Evolutionary conservation across 2,888 invertebrate species (phyloP).

Genomic region (Azorinus chamasolen): DNA sequence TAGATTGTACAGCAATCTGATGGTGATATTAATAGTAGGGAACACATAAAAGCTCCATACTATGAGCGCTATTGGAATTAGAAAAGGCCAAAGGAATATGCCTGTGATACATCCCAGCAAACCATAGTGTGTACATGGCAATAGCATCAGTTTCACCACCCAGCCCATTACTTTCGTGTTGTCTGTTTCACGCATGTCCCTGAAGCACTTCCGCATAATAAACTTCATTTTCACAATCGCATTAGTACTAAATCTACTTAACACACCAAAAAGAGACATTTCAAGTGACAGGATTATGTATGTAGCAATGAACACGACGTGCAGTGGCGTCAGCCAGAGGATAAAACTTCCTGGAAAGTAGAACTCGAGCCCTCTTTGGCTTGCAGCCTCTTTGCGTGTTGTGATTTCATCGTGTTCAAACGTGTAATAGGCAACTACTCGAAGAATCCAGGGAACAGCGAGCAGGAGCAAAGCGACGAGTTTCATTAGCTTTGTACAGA

Average conservation of each 20-base stretch:
- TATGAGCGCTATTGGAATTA: not conserved
- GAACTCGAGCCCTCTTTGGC: not conserved
- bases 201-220: not conserved
- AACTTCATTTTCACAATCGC: constrained; percentile 53
- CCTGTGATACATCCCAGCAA: not conserved
- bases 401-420: not conserved
- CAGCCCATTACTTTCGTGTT: constrained; percentile 1
- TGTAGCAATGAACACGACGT: not conserved
- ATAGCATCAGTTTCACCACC: not conserved
- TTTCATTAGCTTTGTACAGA: not conserved
- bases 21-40: not conserved
- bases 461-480: not conserved
- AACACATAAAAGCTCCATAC: constrained; percentile 1
- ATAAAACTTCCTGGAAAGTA: not conserved
- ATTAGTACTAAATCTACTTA: not conserved
- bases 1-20: not conserved
- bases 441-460: not conserved
- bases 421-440: constrained; percentile 3
- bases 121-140: not conserved
- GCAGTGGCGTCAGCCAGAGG: not conserved
- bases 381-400: not conserved
- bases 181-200: not conserved
- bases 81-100: not conserved
- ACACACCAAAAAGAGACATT: not conserved
- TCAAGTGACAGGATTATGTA: not conserved